Conservation (phyloP, 2,113 vertebrate genomes). For the Trogon surrucura region DNA sequence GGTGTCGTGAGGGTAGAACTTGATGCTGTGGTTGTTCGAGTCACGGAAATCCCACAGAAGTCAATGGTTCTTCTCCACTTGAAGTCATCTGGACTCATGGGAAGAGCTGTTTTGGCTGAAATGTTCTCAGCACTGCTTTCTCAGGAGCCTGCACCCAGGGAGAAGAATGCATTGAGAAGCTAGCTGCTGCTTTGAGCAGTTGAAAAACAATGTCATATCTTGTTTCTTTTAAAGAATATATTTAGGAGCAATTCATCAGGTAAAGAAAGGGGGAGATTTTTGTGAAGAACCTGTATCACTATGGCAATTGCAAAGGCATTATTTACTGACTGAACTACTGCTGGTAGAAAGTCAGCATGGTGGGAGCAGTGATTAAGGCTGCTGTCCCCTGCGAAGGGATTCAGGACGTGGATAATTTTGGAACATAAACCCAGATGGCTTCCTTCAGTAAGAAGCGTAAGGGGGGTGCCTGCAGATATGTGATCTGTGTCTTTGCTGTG, state of each 20-base stretch:
- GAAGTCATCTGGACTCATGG: background rate
- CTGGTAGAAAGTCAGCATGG: background rate
- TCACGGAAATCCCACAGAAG: background rate
- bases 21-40: background rate
- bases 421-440: background rate
- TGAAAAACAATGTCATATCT: background rate
- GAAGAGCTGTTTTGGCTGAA: background rate
- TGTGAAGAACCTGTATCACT: background rate
- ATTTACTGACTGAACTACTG: background rate
- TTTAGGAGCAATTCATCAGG: background rate
- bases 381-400: background rate
- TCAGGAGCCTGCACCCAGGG: background rate
- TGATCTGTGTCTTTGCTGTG: background rate
- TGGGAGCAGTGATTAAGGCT: background rate
- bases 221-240: background rate
- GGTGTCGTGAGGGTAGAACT: background rate
- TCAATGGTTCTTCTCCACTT: background rate
- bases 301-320: background rate
- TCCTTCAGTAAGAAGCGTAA: background rate
- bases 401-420: background rate
- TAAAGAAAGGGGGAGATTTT: background rate
- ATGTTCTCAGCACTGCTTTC: background rate
- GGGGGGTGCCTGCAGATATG: background rate
- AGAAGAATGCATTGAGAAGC: background rate
- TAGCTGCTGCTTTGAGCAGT: background rate